phyloP scores from a whole-genome alignment of 2,888 invertebrate genomes.

The Bhutanitis thaidina region DNA sequence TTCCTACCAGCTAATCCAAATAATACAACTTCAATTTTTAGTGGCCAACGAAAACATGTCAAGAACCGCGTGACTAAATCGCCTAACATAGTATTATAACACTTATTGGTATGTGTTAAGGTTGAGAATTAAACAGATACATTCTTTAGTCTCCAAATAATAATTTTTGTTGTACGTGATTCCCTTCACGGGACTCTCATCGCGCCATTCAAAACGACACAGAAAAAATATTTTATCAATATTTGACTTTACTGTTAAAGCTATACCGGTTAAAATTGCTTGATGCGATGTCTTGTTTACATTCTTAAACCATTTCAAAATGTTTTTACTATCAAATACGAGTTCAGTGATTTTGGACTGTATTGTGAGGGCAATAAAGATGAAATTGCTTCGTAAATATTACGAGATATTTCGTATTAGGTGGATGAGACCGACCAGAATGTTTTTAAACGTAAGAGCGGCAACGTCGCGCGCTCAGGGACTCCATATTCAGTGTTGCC shows the following conservation, averaged over 20 bases:
- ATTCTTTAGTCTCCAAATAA: background rate
- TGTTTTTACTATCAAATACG: constrained; percentile 12
- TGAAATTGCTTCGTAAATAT: constrained; percentile 1
- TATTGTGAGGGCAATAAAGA: background rate
- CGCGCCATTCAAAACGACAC: constrained; percentile 25
- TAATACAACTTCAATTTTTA: background rate
- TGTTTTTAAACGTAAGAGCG: constrained; percentile 50
- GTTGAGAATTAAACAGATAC: background rate
- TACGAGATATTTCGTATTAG: background rate
- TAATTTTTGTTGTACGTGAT: constrained; percentile 31
- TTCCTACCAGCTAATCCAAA: background rate
- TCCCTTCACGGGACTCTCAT: constrained; percentile 29
- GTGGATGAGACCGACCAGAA: background rate
- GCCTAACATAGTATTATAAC: background rate
- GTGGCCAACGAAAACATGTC: background rate
- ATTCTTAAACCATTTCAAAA: constrained; percentile 26
- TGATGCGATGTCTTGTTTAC: constrained; percentile 24
- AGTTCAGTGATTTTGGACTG: constrained; percentile 4
- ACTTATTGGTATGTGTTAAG: background rate
- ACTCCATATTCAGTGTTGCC: no score
- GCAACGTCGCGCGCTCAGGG: constrained; percentile 46
- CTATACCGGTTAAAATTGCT: background rate
- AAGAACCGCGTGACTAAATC: no score
- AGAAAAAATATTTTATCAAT: constrained; percentile 3
- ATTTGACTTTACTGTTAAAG: background rate